A percentile compares a stretch with the other conserved stretches of the same genome.
Conservation (phyloP, 2,888 invertebrate genomes). For the Eledona agricola region DNA sequence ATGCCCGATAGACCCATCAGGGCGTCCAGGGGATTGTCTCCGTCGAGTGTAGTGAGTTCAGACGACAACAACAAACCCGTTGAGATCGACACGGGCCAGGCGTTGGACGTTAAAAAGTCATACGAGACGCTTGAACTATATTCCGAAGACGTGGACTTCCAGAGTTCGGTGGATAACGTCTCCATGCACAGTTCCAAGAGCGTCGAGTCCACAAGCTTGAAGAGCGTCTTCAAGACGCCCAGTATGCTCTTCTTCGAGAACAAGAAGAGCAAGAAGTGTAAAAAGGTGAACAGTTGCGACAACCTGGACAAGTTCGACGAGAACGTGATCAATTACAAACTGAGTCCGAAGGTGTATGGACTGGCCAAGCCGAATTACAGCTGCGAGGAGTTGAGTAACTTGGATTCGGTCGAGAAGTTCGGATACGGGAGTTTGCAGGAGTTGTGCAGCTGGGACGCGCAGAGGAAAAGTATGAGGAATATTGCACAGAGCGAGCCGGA, state of each 20-base stretch:
- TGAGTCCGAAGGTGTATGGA: slow-evolving; percentile 75
- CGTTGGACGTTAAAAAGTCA: slow-evolving; percentile 57
- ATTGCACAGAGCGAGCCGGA: slow-evolving; percentile 73
- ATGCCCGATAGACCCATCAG: slow-evolving; percentile 68
- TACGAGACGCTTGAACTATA: slow-evolving; percentile 49
- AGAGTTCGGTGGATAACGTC: slow-evolving; percentile 65
- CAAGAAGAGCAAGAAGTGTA: slow-evolving; percentile 50
- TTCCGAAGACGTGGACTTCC: slow-evolving; percentile 50
- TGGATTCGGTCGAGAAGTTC: slow-evolving; percentile 53
- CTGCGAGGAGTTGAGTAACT: slow-evolving; percentile 57
- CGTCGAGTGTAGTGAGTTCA: slow-evolving; percentile 42
- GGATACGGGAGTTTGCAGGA: slow-evolving; percentile 75
- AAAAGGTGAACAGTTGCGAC: slow-evolving; percentile 57
- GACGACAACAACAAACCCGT: slow-evolving; percentile 51
- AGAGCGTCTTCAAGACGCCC: slow-evolving; percentile 57
- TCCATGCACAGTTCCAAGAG: slow-evolving; percentile 70
- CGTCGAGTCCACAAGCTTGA: slow-evolving; percentile 61
- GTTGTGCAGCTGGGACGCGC: slow-evolving; percentile 59
- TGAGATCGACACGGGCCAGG: slow-evolving; percentile 38
- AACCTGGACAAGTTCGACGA: slow-evolving; percentile 55
- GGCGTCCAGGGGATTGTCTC: slow-evolving; percentile 39
- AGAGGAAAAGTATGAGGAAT: slow-evolving; percentile 44
- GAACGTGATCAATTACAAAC: slow-evolving; percentile 63
- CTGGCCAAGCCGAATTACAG: slow-evolving; percentile 60
- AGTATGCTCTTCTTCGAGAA: slow-evolving; percentile 50